Percentiles rank a stretch among this genome's conserved stretches.
Evolutionary conservation across 2,888 invertebrate genomes (phyloP).

Genomic region (Melolontha melolontha): DNA sequence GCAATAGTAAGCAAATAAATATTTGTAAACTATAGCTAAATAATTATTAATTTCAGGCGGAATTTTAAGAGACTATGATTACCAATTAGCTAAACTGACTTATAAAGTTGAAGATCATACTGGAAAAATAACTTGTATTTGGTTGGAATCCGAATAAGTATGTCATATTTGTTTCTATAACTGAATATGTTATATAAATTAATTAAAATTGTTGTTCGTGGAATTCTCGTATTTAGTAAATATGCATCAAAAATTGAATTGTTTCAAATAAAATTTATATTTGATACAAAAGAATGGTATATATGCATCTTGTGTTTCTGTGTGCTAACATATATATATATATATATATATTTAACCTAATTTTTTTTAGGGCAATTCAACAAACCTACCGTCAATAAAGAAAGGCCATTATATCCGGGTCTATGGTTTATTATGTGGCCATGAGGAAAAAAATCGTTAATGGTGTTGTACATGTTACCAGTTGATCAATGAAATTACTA

Average conservation of each 20-base stretch:
- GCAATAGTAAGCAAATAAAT: conserved; percentile 64
- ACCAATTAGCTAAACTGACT: conserved; percentile 73
- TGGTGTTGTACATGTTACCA: conserved; percentile 74
- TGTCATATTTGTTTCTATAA: no score
- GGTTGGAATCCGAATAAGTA: conserved; percentile 69
- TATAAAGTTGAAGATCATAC: conserved; percentile 75
- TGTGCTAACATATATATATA: no score
- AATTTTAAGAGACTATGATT: conserved; percentile 71
- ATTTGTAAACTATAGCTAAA: conserved; percentile 22
- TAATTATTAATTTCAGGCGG: conserved; percentile 61
- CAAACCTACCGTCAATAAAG: conserved; percentile 69
- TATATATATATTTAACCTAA: neutral
- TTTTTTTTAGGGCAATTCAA: conserved; percentile 52
- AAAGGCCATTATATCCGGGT: conserved; percentile 67
- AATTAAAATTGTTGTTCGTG: no score
- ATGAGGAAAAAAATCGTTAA: conserved; percentile 72
- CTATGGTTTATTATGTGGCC: conserved; percentile 74
- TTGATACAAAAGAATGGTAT: no score
- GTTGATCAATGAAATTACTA: conserved; percentile 74
- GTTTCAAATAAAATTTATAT: no score
- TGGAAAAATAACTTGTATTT: conserved; percentile 70
- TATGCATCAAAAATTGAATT: no score
- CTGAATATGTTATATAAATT: no score
- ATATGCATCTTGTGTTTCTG: no score
- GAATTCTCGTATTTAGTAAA: no score